Base-by-base conservation (phyloP, 2,797 vertebrate species). In the Petrocephalus schoutedeni region DNA sequence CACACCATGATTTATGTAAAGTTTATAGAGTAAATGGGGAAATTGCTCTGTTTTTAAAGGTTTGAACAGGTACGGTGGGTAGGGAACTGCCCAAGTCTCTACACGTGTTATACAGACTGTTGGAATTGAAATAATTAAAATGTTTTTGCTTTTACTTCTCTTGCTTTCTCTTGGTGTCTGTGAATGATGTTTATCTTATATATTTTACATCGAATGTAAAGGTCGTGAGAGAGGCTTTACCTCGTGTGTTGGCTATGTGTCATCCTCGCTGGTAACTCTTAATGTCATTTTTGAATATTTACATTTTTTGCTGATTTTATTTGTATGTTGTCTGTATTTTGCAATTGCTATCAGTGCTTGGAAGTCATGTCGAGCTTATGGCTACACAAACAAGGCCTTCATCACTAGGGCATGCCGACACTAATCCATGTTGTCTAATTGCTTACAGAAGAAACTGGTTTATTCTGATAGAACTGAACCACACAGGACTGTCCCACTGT, bases 1-100 rank as follows among this genome's bases (percentile, higher is more conserved):
- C 16, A 95, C 93, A 96, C 94, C 67, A 91, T 94, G 91, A 61
- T 86, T 91, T 93, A 67, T 88, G 92, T 92, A 54, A 80, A 90
- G 91, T 93, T 89, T 94, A 91, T 53, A 91, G 92, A 95, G 94
- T 94, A 93, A 95, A 94, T 91, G 88, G 88, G 90, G 90, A 23
- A 23, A 94, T 92, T 92, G 89, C 93, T 86, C 88, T 91, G 2
- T 67, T 90, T 90, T 71, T 41, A 61, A 87, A 87, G 82, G 57
- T 87, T 61, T 87, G 88, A 89, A 64, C 7, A 58, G 85, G 71
- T 45, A 87, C 74, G 83, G 51, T 51, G 56, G 23, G 19, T 77
- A 41, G 71, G 16, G 5, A 58, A 54, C 23, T 67, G 4, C 28
- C 58, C 4, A 6, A 64, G 36, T 58, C 16, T 67, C 19, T 41